Evolutionary conservation across 2,888 invertebrate genomes (phyloP), one percentile per base, ranked within the genome.

Genomic region (Cantharis rufa): DNA sequence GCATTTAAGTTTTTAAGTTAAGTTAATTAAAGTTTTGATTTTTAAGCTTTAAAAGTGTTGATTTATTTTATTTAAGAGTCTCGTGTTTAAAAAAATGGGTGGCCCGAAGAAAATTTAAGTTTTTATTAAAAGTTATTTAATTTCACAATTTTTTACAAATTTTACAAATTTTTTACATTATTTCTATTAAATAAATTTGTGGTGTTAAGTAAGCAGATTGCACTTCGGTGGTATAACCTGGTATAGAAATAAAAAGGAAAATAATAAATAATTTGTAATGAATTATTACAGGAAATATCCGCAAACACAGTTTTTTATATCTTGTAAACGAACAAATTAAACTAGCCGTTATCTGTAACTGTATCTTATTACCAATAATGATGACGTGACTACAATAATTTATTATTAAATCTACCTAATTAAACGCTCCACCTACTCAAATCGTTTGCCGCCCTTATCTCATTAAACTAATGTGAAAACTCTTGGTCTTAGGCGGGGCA

Each of bases 351-450:
- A 70, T 68, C 69, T 48, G 61, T 16, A 69, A 62, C 61, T 75
- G 64, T 32, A 66, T 76, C 71, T 78, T 76, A 76, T 79, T 75
- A 73, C 71, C 68, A 66, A 73, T 48, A 76, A 63, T 28, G 74
- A 80, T 84, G 82, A 82, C 84, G 83, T 83, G 84, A 82, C 79
- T 77, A 70, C 66, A 72, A 72, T 48, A 48, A 48, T 48, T 48
- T 48, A 48, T 84, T 84, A 85, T 85, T 85, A 85, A 85, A 84
- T 84, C 83, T 48, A 82, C 82, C 84, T 87, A 86, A 87, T 87
- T 86, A 86, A 85, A 84, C 77, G 87, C 86, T 86, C 87, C 86
- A 86, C 87, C 87, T 85, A 86, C 84, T 82, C 82, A 83, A 71
- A 68, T 61, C 72, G 77, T 69, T 71, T 81, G 83, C 84, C 85